Conservation (phyloP, 2,888 invertebrate genomes). For the Azorinus chamasolen region DNA sequence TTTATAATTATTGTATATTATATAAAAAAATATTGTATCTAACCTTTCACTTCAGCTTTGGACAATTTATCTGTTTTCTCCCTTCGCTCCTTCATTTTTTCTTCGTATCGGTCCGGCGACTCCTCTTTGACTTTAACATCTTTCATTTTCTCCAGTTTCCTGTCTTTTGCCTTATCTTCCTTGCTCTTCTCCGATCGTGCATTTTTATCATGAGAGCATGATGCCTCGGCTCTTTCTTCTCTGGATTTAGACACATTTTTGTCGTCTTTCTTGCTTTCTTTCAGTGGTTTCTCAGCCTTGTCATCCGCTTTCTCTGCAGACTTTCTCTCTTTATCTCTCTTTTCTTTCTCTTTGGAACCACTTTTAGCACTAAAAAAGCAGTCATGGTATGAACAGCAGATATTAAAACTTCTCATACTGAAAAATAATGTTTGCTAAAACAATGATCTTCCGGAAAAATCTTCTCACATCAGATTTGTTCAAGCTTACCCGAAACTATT, state of each 20-base stretch:
- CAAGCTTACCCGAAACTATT: too few species aligned
- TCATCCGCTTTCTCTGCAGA: slow-evolving; percentile 31
- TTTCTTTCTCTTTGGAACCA: slow-evolving; percentile 44
- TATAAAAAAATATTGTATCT: too few species aligned
- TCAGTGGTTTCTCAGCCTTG: slow-evolving; percentile 25
- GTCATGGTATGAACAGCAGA: too few species aligned
- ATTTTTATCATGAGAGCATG: slow-evolving; percentile 28
- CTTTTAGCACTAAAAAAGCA: slow-evolving; percentile 23
- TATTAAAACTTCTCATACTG: too few species aligned
- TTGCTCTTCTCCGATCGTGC: slow-evolving; percentile 27
- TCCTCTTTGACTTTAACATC: slow-evolving; percentile 54
- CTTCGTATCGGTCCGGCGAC: not conserved
- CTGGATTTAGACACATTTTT: slow-evolving; percentile 22
- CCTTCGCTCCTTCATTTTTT: slow-evolving; percentile 61
- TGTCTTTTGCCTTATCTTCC: slow-evolving; percentile 43
- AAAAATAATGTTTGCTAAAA: too few species aligned
- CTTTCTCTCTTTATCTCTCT: slow-evolving; percentile 42
- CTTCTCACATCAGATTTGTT: too few species aligned
- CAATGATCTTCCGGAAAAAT: too few species aligned
- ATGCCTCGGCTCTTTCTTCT: slow-evolving; percentile 40
- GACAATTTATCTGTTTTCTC: not conserved
- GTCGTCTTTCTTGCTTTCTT: slow-evolving; percentile 39
- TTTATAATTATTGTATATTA: too few species aligned
- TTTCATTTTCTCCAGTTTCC: slow-evolving; percentile 30
- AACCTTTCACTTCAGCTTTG: too few species aligned